Base-by-base conservation (phyloP, 2,797 vertebrate genomes). In the Hephaestus fuliginosus region DNA sequence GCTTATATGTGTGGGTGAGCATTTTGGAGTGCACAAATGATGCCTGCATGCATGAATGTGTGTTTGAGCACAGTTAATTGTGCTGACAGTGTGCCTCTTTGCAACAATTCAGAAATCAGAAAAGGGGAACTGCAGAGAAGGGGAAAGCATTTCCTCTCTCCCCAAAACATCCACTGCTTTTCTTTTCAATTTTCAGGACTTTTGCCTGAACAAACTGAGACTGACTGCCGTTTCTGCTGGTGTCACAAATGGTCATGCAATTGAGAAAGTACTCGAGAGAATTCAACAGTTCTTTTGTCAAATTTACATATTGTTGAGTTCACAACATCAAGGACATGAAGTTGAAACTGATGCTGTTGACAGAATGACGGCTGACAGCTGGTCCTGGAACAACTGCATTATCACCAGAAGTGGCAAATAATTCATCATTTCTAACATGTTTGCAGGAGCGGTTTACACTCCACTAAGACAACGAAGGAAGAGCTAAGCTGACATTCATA, bases 311-410 rank as follows among this genome's bases (percentile, higher is more conserved):
- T 33, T 74, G n/a, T 52, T 41, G 20, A 62, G 57, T 72, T 74
- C 33, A 67, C 5, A 63, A 48, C 28, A 30, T 25, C 4, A 64
- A 70, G 71, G 70, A 61, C 28, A 70, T 15, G 25, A 80, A 53
- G 36, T 2, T 62, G 28, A 72, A 53, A 60, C 3, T 53, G 57
- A 71, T 43, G 61, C 41, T 74, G 13, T 13, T n/a, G 48, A 68
- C 65, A 71, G 67, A 41, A 52, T 71, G 79, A 70, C 79, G 78
- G 76, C 74, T 61, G 41, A 70, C 72, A 67, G 49, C 10, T 8
- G 41, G 15, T 17, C 33, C 22, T 46, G 49, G 33, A 48, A 25
- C 36, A 71, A 66, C 30, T 10, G 46, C 8, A 56, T 22, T 18
- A 67, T 66, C 18, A 14, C 48, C 25, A 56, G 6, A 66, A 18